A percentile compares a stretch with the other conserved stretches of the same genome.
Conservation (phyloP, 2,113 vertebrate genomes). For the Porphyrio hochstetteri region DNA sequence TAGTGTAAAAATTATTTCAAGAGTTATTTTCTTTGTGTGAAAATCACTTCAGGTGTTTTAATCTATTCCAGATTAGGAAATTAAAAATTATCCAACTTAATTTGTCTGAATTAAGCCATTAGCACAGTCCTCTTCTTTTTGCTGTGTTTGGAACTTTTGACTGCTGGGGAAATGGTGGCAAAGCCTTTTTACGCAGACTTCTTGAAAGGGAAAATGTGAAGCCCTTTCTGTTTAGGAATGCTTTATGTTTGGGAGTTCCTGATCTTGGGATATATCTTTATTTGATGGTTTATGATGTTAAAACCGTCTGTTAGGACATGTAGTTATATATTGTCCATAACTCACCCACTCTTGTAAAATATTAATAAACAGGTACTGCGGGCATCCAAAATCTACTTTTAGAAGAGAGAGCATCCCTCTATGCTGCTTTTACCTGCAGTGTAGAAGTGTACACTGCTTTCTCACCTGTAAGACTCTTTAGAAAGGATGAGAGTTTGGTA, state of each 20-base stretch:
- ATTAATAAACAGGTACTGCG: not conserved
- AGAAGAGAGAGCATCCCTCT: not conserved
- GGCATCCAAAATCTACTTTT: not conserved
- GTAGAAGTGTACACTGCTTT: not conserved
- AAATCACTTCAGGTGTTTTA: not conserved
- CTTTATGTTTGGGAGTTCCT: not conserved
- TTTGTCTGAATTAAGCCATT: not conserved
- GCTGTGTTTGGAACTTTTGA: not conserved
- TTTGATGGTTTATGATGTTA: not conserved
- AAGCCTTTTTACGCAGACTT: not conserved
- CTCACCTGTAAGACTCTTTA: not conserved
- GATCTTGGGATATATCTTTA: not conserved
- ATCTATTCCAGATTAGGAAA: not conserved
- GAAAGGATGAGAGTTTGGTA: not conserved
- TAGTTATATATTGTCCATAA: not conserved
- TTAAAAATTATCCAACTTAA: not conserved
- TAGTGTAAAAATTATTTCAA: not conserved
- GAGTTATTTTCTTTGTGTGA: not conserved
- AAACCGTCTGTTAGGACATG: not conserved
- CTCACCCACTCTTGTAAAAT: not conserved
- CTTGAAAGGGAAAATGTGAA: not conserved
- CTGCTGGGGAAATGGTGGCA: not conserved
- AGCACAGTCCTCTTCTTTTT: not conserved
- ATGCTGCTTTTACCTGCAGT: not conserved
- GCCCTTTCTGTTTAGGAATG: not conserved